Evolutionary conservation across 2,113 vertebrate species (phyloP).

Genomic region (Sterrhoptilus dennistouni): DNA sequence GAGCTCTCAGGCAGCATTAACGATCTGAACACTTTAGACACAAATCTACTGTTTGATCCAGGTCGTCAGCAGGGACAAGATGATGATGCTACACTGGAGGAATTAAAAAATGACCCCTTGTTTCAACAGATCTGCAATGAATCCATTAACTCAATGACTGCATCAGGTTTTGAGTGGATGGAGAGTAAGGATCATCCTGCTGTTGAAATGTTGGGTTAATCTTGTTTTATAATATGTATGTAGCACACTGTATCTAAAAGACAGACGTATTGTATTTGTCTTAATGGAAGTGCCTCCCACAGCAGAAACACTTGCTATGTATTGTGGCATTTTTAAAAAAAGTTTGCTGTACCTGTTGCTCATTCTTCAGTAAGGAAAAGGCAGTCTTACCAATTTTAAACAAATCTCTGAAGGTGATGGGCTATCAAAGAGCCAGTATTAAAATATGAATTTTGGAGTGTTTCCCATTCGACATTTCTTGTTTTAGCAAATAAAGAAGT

Average conservation of each 20-base stretch:
- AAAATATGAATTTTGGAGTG: slow-evolving; percentile 63
- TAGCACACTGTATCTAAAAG: slow-evolving; percentile 87
- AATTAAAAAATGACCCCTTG: slow-evolving; percentile 91
- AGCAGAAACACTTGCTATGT: slow-evolving; percentile 86
- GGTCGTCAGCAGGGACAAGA: slow-evolving; percentile 92
- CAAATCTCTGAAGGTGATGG: slow-evolving; percentile 72
- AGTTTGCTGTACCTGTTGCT: slow-evolving; percentile 81
- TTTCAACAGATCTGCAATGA: slow-evolving; percentile 96
- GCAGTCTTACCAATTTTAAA: slow-evolving; percentile 71
- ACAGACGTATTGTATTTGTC: slow-evolving; percentile 87
- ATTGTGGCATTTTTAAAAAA: slow-evolving; percentile 81
- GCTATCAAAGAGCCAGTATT: slow-evolving; percentile 77
- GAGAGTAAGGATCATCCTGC: slow-evolving; percentile 98
- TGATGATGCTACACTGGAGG: slow-evolving; percentile 89
- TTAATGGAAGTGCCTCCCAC: slow-evolving; percentile 90
- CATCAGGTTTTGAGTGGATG: slow-evolving; percentile 93
- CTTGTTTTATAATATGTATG: slow-evolving; percentile 80
- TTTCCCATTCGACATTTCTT: slow-evolving; percentile 62
- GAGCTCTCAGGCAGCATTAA: slow-evolving; percentile 95
- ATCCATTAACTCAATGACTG: slow-evolving; percentile 84
- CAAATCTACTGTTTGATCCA: slow-evolving; percentile 96
- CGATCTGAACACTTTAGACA: slow-evolving; percentile 93
- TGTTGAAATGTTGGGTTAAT: slow-evolving; percentile 97
- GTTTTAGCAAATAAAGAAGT: slow-evolving; percentile 36
- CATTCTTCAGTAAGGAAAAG: slow-evolving; percentile 76